phyloP scores from a whole-genome alignment of 2,113 vertebrate species.

The Casuarius casuarius region DNA sequence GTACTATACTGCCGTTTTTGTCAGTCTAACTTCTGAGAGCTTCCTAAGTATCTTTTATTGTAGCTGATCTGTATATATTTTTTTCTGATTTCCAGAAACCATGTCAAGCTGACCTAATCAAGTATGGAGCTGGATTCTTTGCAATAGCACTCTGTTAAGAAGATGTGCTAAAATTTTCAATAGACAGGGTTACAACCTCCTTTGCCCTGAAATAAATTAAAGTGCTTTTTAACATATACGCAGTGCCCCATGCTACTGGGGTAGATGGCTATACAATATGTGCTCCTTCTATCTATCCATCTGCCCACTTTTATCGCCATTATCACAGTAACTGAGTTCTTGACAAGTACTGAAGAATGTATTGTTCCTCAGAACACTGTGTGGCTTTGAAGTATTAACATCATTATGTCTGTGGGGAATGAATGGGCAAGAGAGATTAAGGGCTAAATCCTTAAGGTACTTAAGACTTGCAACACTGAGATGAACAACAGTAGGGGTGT shows the following conservation, averaged over 20 bases:
- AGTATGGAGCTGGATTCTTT: not conserved
- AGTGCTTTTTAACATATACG: not conserved
- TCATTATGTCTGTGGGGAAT: not conserved
- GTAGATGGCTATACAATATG: not conserved
- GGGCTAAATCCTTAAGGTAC: not conserved
- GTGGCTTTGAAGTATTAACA: not conserved
- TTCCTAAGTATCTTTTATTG: not conserved
- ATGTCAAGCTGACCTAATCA: conserved; percentile 40
- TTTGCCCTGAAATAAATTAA: not conserved
- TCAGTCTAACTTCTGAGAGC: not conserved
- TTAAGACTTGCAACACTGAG: not conserved
- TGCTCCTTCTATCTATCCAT: not conserved
- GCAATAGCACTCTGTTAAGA: not conserved
- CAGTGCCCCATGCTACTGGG: not conserved
- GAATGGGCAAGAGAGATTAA: not conserved
- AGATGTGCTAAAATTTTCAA: not conserved
- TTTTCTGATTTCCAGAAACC: not conserved
- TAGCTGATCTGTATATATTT: not conserved
- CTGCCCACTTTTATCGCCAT: not conserved
- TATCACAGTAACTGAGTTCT: not conserved
- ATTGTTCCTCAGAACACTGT: not conserved
- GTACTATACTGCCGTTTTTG: not conserved
- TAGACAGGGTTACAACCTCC: not conserved
- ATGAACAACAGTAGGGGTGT: not conserved
- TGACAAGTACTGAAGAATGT: not conserved